Conservation (phyloP, 2,113 vertebrate genomes). For the Daphoenositta chrysoptera region DNA sequence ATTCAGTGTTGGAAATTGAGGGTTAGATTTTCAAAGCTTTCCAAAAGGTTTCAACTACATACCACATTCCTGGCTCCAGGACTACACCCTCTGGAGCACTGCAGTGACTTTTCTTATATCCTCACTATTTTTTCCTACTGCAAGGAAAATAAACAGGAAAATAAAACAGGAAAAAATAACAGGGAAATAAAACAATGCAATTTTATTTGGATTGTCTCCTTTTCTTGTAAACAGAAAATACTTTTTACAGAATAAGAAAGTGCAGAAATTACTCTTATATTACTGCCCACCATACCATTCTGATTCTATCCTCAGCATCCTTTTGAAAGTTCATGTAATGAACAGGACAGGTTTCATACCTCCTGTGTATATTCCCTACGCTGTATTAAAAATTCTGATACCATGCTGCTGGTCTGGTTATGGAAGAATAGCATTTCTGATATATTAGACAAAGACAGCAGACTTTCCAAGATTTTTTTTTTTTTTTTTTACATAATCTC, state of each 20-base stretch:
- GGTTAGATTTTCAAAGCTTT: background rate
- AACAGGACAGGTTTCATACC: background rate
- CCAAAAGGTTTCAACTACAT: background rate
- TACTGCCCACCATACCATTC: background rate
- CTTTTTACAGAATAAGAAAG: background rate
- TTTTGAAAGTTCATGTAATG: background rate
- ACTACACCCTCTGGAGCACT: background rate
- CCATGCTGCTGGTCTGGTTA: constrained; percentile 32
- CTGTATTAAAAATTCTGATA: constrained; percentile 1
- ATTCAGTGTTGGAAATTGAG: background rate
- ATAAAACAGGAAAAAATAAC: background rate
- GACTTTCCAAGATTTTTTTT: constrained; percentile 43
- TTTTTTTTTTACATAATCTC: constrained; percentile 44
- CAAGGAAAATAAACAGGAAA: background rate
- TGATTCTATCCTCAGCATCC: background rate
- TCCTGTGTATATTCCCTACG: background rate
- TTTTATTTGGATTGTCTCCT: background rate
- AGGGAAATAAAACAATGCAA: background rate
- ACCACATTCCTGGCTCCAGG: background rate
- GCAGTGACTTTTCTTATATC: background rate
- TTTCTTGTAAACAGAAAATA: background rate
- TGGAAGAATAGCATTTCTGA: constrained; percentile 48
- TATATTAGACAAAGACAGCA: constrained; percentile 45
- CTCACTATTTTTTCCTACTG: background rate
- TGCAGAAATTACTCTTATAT: background rate